Conservation (phyloP, 2,888 invertebrate species). For the Apamea anceps region DNA sequence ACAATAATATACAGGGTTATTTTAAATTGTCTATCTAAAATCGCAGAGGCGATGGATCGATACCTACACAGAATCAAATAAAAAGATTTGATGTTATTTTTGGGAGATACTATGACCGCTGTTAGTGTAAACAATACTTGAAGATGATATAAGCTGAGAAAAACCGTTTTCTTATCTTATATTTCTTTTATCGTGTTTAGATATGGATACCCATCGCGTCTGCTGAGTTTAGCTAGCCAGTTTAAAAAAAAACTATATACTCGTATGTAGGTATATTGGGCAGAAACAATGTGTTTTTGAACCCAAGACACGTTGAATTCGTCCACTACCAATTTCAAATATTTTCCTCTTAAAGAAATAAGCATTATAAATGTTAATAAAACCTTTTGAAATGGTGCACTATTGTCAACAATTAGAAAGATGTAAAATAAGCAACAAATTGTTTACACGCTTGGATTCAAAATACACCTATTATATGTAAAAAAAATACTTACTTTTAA, state of each 20-base stretch:
- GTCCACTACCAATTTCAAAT: not conserved
- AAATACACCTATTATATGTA: not conserved
- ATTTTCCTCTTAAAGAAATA: not conserved
- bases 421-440: not conserved
- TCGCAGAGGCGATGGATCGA: no score
- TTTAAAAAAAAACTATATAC: no score
- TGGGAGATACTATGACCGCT: no score
- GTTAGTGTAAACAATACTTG: no score
- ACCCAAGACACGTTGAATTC: not conserved
- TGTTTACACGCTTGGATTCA: not conserved
- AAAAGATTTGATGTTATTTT: no score
- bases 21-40: not conserved
- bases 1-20: slow-evolving; percentile 35
- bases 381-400: not conserved
- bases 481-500: not conserved
- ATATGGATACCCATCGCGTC: no score
- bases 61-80: no score
- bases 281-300: not conserved
- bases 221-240: not conserved
- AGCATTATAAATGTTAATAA: no score
- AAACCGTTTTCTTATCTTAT: no score
- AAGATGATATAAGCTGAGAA: no score
- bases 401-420: not conserved
- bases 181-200: no score
- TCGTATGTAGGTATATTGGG: not conserved